Percentiles rank a stretch among this genome's conserved stretches.
Conservation (phyloP, 2,888 invertebrate genomes). For the Aethes cnicana region DNA sequence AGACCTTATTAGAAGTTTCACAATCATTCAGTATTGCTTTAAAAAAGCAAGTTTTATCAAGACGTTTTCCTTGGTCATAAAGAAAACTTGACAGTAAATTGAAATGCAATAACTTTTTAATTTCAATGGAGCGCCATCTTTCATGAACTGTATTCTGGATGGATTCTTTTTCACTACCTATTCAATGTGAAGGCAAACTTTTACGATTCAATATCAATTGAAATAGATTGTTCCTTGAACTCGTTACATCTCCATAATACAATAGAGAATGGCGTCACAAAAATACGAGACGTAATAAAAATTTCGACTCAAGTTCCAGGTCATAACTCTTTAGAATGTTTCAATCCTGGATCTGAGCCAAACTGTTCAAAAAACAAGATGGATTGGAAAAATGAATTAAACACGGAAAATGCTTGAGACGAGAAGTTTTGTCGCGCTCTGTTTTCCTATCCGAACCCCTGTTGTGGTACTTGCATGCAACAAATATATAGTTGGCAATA, state of each 20-base stretch:
- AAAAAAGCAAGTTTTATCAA: no score
- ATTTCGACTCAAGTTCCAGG: slow-evolving; percentile 16
- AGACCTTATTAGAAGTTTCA: no score
- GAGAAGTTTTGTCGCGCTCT: slow-evolving; percentile 53
- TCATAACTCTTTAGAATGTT: slow-evolving; percentile 17
- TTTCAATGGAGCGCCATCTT: no score
- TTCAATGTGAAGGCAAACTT: no score
- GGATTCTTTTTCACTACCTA: no score
- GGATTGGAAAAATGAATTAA: slow-evolving; percentile 54
- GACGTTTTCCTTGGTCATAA: no score
- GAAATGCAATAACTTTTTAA: no score
- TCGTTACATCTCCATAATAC: background rate
- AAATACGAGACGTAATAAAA: slow-evolving; percentile 11
- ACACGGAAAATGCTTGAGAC: slow-evolving; percentile 39
- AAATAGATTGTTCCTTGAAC: background rate
- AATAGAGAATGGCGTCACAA: slow-evolving; percentile 1
- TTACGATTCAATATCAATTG: background rate
- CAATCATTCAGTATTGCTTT: no score
- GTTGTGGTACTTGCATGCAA: slow-evolving; percentile 51
- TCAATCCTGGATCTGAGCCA: slow-evolving; percentile 46
- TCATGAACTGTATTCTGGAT: no score
- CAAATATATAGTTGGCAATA: slow-evolving; percentile 58
- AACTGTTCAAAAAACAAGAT: slow-evolving; percentile 45
- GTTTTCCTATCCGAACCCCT: slow-evolving; percentile 44
- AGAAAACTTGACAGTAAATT: no score